Evolutionary conservation across 1,140 invertebrate species (phyloP).

Genomic region (Heliothis subflexa): DNA sequence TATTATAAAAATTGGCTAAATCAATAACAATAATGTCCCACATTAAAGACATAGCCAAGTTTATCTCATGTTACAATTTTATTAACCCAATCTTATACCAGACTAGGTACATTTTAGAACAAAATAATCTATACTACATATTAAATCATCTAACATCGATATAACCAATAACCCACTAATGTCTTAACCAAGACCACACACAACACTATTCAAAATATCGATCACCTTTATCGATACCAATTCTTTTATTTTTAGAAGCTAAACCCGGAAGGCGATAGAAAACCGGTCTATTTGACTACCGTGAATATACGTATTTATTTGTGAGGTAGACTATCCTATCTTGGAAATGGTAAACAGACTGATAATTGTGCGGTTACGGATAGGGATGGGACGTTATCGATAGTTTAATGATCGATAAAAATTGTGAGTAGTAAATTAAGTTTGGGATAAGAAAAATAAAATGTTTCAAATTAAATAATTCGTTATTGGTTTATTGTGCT

Average conservation of each 20-base stretch:
- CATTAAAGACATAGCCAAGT: no score
- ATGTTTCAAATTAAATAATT: no score
- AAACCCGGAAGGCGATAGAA: constrained; percentile 24
- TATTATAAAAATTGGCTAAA: no score
- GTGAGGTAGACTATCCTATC: constrained; percentile 54
- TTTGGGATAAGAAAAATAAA: no score
- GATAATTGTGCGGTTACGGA: constrained; percentile 74
- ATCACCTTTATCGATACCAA: not conserved
- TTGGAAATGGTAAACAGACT: constrained; percentile 76
- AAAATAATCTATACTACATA: no score
- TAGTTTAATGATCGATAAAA: not conserved
- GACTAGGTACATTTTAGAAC: no score
- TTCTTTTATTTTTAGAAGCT: constrained; percentile 14
- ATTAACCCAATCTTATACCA: no score
- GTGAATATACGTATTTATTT: constrained; percentile 27
- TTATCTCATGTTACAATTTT: no score
- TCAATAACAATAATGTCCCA: no score
- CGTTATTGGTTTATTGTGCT: no score
- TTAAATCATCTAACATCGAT: no score
- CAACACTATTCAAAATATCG: not conserved
- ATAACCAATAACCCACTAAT: no score
- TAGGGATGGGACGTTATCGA: constrained; percentile 58
- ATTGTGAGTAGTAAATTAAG: not conserved
- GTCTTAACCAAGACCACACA: not conserved
- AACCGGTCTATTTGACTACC: constrained; percentile 15